Evolutionary conservation across 1,140 invertebrate genomes (phyloP).

Genomic region (Drosophila malerkotliana): DNA sequence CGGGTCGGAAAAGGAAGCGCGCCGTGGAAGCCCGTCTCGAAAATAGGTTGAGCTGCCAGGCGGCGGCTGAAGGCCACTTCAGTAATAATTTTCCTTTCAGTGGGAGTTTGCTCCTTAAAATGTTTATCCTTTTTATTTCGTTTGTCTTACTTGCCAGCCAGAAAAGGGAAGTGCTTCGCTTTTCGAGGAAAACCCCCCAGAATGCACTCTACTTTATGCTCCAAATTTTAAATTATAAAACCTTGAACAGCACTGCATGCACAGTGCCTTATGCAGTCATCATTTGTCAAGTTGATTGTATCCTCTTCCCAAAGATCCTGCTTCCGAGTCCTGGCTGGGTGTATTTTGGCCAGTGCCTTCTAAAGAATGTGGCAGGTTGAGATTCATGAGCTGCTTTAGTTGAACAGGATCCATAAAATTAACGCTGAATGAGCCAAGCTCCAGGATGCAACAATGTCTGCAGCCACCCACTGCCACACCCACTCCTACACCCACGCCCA

Average conservation of each 20-base stretch:
- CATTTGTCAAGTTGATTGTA: too few species aligned
- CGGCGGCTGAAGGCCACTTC: neutral
- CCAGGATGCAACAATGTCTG: conserved; percentile 61
- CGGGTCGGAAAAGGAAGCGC: too few species aligned
- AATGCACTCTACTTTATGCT: too few species aligned
- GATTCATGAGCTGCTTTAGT: conserved; percentile 64
- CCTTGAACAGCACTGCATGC: too few species aligned
- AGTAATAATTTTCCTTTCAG: neutral
- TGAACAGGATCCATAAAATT: conserved; percentile 73
- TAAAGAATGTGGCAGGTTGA: neutral
- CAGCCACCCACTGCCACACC: neutral
- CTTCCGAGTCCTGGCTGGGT: neutral
- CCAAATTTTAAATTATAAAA: neutral
- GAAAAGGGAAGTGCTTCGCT: neutral
- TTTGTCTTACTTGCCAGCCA: neutral
- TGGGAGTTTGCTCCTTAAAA: conserved; percentile 23
- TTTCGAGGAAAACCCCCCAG: neutral
- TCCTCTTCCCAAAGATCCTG: too few species aligned
- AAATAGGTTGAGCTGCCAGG: neutral
- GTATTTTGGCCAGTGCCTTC: neutral
- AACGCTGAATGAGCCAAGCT: conserved; percentile 54
- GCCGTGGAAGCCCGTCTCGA: too few species aligned
- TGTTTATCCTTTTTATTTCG: conserved; percentile 13
- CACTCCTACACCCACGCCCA: too few species aligned
- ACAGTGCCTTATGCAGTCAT: too few species aligned